Conservation (phyloP, 2,888 invertebrate genomes). For the Encarsia formosa region DNA sequence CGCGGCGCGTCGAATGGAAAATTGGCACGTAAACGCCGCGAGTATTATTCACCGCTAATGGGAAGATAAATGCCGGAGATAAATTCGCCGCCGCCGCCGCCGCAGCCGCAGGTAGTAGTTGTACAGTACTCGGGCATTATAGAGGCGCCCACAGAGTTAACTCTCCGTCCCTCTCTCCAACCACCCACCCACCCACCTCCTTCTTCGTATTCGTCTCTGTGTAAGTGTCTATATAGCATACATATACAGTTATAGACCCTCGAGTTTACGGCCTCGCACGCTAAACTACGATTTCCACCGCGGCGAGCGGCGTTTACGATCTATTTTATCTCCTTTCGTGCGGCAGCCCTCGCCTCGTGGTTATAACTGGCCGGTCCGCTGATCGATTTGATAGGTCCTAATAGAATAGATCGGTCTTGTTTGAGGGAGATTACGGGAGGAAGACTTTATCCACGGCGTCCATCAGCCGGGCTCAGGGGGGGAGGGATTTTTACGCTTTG, state of each 20-base stretch:
- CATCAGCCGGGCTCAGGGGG: background rate
- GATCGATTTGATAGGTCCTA: background rate
- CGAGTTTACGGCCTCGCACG: slow-evolving; percentile 36
- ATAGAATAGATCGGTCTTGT: too few species aligned
- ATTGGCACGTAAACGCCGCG: slow-evolving; percentile 41
- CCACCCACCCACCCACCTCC: background rate
- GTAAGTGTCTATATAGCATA: too few species aligned
- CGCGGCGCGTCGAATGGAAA: slow-evolving; percentile 35
- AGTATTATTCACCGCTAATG: slow-evolving; percentile 44
- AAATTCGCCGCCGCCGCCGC: slow-evolving; percentile 35
- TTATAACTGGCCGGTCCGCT: background rate
- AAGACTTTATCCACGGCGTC: background rate
- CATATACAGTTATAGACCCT: too few species aligned
- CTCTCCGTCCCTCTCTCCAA: slow-evolving; percentile 6
- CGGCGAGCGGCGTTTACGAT: too few species aligned
- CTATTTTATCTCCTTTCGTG: too few species aligned
- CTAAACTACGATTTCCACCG: slow-evolving; percentile 30
- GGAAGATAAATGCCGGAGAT: slow-evolving; percentile 42
- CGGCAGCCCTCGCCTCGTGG: too few species aligned
- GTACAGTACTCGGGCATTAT: slow-evolving; percentile 38
- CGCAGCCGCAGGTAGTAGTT: too few species aligned
- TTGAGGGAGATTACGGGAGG: too few species aligned
- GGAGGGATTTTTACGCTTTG: too few species aligned
- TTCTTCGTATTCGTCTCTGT: background rate
- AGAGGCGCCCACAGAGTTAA: slow-evolving; percentile 31